Evolutionary conservation across 2,113 vertebrate genomes (phyloP).

Genomic region (Acrocephalus arundinaceus): DNA sequence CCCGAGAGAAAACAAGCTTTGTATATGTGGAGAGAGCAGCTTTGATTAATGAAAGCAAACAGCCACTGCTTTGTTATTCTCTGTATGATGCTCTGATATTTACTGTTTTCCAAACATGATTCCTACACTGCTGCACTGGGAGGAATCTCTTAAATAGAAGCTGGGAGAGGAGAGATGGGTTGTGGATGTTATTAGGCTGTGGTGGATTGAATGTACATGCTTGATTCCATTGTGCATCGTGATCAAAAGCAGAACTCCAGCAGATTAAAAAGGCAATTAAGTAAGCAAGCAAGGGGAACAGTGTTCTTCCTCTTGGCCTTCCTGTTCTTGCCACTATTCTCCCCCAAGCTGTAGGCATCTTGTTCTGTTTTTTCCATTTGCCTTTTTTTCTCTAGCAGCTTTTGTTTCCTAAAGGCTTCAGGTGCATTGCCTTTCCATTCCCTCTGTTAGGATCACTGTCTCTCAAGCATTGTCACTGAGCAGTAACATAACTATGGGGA

Average conservation of each 20-base stretch:
- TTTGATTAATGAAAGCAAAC: constrained; percentile 55
- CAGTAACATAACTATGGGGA: not conserved
- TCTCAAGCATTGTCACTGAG: not conserved
- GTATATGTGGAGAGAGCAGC: not conserved
- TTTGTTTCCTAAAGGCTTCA: not conserved
- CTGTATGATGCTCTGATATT: not conserved
- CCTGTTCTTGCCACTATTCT: not conserved
- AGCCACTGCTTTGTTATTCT: constrained; percentile 20
- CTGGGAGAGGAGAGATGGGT: not conserved
- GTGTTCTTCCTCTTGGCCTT: not conserved
- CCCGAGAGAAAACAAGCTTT: constrained; percentile 49
- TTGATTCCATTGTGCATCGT: not conserved
- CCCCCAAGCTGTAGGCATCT: not conserved
- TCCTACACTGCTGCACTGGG: not conserved
- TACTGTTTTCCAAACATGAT: not conserved
- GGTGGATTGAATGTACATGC: not conserved
- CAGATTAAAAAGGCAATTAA: not conserved
- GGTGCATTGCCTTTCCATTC: not conserved
- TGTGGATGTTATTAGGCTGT: not conserved
- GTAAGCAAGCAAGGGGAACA: not conserved
- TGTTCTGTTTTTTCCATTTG: not conserved
- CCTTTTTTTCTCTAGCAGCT: not conserved
- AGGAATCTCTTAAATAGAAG: not conserved
- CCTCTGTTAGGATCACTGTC: not conserved
- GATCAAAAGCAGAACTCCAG: not conserved